Evolutionary conservation across 2,797 vertebrate genomes (phyloP), one percentile per base, ranked within the genome.

Genomic region (Melanotaenia pygmaea): DNA sequence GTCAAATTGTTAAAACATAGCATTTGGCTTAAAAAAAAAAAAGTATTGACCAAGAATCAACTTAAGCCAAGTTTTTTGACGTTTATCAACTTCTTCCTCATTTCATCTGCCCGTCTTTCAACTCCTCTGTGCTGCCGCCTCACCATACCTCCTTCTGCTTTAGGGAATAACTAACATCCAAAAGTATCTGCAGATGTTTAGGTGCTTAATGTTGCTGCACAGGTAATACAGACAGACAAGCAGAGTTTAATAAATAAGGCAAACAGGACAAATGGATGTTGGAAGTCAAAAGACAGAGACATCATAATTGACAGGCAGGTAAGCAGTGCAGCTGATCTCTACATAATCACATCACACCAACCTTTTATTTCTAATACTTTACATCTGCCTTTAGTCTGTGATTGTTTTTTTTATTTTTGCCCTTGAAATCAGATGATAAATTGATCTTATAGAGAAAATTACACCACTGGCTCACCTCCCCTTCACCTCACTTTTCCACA

Each of bases 121-220:
- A 10, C 10, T 32, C 30, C 3, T 0, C 22, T 11, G 1, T 43
- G 7, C n/a, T 37, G 40, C n/a, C 26, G 50, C 58, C 54, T 56
- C 47, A 62, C 18, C 59, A 38, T 65, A 59, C 56, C 35, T 53
- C 51, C n/a, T n/a, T 53, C 4, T 26, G 50, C 13, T 40, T 12
- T 9, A 24, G 2, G 13, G 51, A 53, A 11, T 43, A 22, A 51
- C 61, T 64, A 87, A 89, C 88, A 85, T 84, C 63, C 59, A 54
- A 88, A 96, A 97, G 91, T 85, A 89, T 90, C 96, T 93, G 93
- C 95, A 97, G 95, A 96, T 96, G 96, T 96, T 79, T 91, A 91
- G 86, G 85, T 90, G 88, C 91, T 93, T 90, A 82, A 54, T 71
- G 77, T 89, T 90, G 85, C 82, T 85, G 93, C 91, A 88, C 94